A percentile compares a stretch with the other conserved stretches of the same genome.
phyloP scores from a whole-genome alignment of 2,888 invertebrate genomes.

The Xylophagus ater region DNA sequence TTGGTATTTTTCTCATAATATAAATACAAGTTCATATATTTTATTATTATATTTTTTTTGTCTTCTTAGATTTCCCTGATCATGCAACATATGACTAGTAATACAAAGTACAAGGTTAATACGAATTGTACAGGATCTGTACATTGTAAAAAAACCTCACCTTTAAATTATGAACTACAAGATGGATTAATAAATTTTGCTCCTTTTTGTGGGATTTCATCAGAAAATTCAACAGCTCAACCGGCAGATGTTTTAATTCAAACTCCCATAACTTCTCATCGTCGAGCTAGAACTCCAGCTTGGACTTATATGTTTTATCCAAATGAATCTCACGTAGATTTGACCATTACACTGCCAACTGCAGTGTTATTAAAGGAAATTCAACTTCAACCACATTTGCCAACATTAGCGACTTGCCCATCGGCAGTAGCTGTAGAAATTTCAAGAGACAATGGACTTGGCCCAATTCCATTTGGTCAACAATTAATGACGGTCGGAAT shows the following conservation, averaged over 20 bases:
- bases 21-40: constrained; percentile 40
- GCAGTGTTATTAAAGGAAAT: constrained; percentile 80
- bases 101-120: constrained; percentile 36
- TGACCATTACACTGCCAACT: constrained; percentile 76
- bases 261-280: constrained; percentile 63
- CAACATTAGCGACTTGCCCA: constrained; percentile 77
- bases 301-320: constrained; percentile 95
- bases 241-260: constrained; percentile 82
- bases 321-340: constrained; percentile 77
- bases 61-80: constrained; percentile 40
- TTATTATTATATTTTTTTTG: neutral
- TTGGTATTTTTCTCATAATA: too few relatives aligned
- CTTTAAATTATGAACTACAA: constrained; percentile 45
- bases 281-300: constrained; percentile 79
- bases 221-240: constrained; percentile 75
- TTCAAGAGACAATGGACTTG: constrained; percentile 65
- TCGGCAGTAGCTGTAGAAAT: constrained; percentile 80
- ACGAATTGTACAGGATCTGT: constrained; percentile 31
- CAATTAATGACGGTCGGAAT: constrained; percentile 79
- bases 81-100: constrained; percentile 51
- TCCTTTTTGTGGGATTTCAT: constrained; percentile 69
- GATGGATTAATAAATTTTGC: constrained; percentile 82
- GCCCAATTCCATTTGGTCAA: constrained; percentile 70
- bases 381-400: constrained; percentile 73
- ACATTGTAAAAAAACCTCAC: constrained; percentile 36